Evolutionary conservation across 2,888 invertebrate genomes (phyloP).

Genomic region (Mimas tiliae): DNA sequence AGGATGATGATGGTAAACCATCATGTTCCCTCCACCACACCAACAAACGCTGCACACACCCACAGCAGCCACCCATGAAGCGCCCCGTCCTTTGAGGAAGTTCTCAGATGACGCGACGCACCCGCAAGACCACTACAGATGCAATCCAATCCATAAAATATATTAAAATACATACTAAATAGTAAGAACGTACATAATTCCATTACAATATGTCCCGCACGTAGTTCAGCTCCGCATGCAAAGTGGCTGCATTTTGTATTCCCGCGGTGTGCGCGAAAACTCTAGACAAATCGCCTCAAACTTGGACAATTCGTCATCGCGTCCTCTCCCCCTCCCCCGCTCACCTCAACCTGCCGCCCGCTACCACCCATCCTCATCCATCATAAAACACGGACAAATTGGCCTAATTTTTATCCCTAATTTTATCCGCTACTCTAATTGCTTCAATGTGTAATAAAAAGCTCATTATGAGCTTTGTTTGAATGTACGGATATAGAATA

Average conservation of each 20-base stretch:
- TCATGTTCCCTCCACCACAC: too few relatives aligned
- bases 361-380: slow-evolving; percentile 4
- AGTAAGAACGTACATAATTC: neutral
- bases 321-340: neutral
- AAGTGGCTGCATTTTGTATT: slow-evolving; percentile 2
- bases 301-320: slow-evolving; percentile 23
- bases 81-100: too few relatives aligned
- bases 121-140: too few relatives aligned
- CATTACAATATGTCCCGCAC: neutral
- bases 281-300: slow-evolving; percentile 22
- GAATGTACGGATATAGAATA: neutral
- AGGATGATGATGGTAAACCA: too few relatives aligned
- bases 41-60: too few relatives aligned
- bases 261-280: neutral
- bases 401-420: slow-evolving; percentile 18
- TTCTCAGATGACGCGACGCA: too few relatives aligned
- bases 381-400: slow-evolving; percentile 18
- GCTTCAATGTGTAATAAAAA: slow-evolving; percentile 6
- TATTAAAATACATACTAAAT: too few relatives aligned
- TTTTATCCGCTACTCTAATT: neutral
- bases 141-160: too few relatives aligned
- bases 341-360: neutral
- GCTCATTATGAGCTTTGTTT: slow-evolving; percentile 7
- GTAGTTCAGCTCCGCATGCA: neutral
- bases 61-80: too few relatives aligned